phyloP scores from a whole-genome alignment of 1,140 invertebrate genomes.

The Heliconius congener region DNA sequence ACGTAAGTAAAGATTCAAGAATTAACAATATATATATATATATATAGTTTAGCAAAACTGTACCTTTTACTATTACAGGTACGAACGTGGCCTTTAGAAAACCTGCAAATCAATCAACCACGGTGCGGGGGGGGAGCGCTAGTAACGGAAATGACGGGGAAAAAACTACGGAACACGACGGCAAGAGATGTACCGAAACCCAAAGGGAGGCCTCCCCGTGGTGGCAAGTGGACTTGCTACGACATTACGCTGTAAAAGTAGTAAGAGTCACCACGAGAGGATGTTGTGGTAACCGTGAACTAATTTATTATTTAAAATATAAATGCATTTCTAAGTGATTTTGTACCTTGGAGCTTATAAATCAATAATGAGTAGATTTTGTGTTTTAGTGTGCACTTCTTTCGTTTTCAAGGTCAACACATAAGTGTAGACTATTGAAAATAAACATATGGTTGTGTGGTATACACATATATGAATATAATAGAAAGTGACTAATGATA shows the following conservation, averaged over 20 bases:
- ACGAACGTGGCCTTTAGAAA: constrained; percentile 93
- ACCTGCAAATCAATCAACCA: constrained; percentile 94
- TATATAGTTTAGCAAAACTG: neutral
- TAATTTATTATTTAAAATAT: too few relatives aligned
- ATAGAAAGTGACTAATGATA: too few relatives aligned
- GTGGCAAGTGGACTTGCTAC: constrained; percentile 94
- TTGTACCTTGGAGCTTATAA: too few relatives aligned
- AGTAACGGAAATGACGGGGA: constrained; percentile 93
- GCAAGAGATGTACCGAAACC: constrained; percentile 93
- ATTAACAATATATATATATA: neutral
- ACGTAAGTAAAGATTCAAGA: neutral
- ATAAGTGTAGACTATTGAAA: too few relatives aligned
- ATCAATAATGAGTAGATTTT: too few relatives aligned
- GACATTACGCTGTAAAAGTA: constrained; percentile 91
- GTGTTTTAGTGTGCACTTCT: too few relatives aligned
- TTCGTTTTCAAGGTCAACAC: too few relatives aligned
- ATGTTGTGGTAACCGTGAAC: constrained; percentile 86
- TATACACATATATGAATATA: too few relatives aligned
- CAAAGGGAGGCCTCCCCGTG: constrained; percentile 93
- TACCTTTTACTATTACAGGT: constrained; percentile 70
- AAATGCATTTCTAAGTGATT: too few relatives aligned
- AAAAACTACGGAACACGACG: constrained; percentile 91
- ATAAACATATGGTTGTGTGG: too few relatives aligned
- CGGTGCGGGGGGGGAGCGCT: constrained; percentile 90
- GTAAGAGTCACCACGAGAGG: constrained; percentile 93